These are phyloP conservation scores for Pachyseris speciosa DNA, from an alignment of 64 coral and sea anemone species.

Conservation along the genomic window DNA sequence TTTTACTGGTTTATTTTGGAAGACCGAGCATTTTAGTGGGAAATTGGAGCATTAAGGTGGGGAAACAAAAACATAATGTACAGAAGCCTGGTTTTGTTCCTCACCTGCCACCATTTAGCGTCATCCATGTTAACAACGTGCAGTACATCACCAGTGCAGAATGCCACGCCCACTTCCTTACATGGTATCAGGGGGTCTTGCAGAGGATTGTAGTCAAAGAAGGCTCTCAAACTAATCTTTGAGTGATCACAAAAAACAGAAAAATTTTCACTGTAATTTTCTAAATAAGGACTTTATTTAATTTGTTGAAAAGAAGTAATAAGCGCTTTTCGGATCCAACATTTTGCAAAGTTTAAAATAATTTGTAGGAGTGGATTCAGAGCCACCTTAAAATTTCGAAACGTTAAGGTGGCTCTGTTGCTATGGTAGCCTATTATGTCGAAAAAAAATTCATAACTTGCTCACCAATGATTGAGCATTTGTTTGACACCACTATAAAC, in stretches of 20 bases:
- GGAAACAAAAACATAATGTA: too few relatives aligned
- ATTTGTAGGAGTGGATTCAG: too few relatives aligned
- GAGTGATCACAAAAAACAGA: not conserved
- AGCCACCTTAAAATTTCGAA: too few relatives aligned
- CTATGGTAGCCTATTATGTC: too few relatives aligned
- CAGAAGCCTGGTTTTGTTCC: not conserved
- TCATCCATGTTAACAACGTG: slow-evolving; percentile 83
- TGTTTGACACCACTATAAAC: too few relatives aligned
- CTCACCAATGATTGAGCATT: too few relatives aligned
- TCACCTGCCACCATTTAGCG: slow-evolving; percentile 94
- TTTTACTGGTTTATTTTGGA: not conserved
- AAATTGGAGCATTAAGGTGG: too few relatives aligned
- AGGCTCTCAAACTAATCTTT: slow-evolving; percentile 80
- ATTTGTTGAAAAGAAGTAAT: not conserved
- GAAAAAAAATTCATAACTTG: too few relatives aligned
- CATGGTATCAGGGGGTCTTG: slow-evolving; percentile 85
- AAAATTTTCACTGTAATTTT: not conserved
- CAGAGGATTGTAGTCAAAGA: slow-evolving; percentile 82
- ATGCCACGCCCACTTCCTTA: slow-evolving; percentile 75
- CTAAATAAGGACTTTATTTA: not conserved
- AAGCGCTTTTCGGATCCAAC: not conserved
- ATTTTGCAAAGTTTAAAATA: too few relatives aligned
- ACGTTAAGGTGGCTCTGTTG: too few relatives aligned
- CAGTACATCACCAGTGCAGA: slow-evolving; percentile 76
- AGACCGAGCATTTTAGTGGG: not conserved